Conservation (phyloP, 2,797 vertebrate species). For the Sebastes matsubarae region DNA sequence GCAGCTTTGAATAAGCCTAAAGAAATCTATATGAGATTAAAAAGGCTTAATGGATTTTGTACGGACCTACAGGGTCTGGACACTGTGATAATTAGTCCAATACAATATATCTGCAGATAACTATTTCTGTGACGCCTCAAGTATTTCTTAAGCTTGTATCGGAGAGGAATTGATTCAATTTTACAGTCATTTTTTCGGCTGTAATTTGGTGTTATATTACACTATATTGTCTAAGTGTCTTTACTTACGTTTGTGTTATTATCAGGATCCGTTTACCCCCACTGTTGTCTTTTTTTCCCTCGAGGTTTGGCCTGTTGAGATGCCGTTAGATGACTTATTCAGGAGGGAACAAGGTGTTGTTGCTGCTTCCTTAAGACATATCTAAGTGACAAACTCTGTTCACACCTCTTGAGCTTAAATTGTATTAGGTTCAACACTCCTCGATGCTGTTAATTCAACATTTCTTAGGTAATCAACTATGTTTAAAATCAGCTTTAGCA, state of each 20-base stretch:
- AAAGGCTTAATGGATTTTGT: background rate
- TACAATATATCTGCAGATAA: background rate
- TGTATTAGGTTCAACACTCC: constrained; percentile 6
- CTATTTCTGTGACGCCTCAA: background rate
- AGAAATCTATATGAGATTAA: constrained; percentile 20
- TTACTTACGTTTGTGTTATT: constrained; percentile 2
- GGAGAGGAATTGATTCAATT: background rate
- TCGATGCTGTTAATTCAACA: background rate
- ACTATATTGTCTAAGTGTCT: background rate
- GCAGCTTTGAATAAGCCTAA: background rate
- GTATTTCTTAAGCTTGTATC: background rate
- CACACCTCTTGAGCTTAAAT: constrained; percentile 40
- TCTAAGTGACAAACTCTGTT: constrained; percentile 10
- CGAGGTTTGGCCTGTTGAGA: constrained; percentile 35
- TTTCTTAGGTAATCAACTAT: background rate
- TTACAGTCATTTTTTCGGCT: background rate
- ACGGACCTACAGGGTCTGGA: background rate
- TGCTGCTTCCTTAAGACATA: constrained; percentile 37
- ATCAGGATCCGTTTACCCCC: background rate
- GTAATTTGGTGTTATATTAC: background rate
- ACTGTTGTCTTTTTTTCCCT: constrained; percentile 3
- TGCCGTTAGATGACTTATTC: constrained; percentile 22
- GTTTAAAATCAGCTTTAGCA: background rate
- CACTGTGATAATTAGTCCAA: background rate
- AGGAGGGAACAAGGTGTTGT: constrained; percentile 70